phyloP scores from a whole-genome alignment of 2,888 invertebrate genomes.

The Nephrotoma appendiculata region DNA sequence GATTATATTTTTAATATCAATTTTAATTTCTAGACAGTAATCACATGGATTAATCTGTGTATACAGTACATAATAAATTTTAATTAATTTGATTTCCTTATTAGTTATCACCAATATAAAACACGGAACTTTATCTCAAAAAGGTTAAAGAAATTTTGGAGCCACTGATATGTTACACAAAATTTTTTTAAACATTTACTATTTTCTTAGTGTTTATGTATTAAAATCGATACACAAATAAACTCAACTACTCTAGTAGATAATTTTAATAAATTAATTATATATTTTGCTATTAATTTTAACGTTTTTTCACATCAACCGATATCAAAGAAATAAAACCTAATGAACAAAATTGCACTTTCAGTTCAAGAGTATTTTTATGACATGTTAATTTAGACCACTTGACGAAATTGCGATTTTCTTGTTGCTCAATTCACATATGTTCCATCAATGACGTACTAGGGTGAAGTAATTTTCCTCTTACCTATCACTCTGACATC shows the following conservation, averaged over 20 bases:
- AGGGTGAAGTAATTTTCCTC: too few relatives aligned
- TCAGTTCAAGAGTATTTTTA: not conserved
- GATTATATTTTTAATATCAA: not conserved
- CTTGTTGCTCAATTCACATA: not conserved
- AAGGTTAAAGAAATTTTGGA: not conserved
- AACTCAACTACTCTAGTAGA: not conserved
- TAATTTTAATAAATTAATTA: not conserved
- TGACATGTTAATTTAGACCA: not conserved
- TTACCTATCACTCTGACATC: too few relatives aligned
- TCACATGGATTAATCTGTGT: not conserved
- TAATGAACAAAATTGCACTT: not conserved
- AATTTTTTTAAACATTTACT: not conserved
- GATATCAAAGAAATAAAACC: not conserved
- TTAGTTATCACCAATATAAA: not conserved
- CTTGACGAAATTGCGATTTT: not conserved
- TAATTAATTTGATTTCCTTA: not conserved
- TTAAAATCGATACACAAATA: not conserved
- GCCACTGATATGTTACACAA: not conserved
- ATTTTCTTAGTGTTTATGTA: not conserved
- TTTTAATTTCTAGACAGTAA: not conserved
- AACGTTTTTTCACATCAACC: not conserved
- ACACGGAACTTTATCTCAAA: not conserved
- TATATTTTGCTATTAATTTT: not conserved
- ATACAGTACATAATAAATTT: not conserved
- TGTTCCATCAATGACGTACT: too few relatives aligned